Base-by-base conservation (phyloP, 2,888 invertebrate genomes). In the Drosophila longiperda region DNA sequence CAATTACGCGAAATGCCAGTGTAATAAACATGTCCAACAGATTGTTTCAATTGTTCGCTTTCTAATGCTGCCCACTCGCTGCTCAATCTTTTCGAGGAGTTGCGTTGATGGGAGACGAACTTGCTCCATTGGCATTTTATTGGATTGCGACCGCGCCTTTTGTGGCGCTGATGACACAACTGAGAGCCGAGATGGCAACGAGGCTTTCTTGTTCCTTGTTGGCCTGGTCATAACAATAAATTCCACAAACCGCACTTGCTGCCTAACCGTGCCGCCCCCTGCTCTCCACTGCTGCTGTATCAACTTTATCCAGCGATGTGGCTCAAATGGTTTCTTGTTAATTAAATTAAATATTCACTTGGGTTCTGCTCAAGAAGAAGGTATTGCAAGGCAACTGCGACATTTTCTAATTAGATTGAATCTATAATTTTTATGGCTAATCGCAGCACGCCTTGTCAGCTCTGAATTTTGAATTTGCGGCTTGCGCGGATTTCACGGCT, bases 311-410 rank as follows among this genome's bases (percentile, higher is more conserved):
- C 75, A 61, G 74, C 63, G 75, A 74, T 83, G 80, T 75, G 80
- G 75, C 78, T 90, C 78, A 86, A 91, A 91, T 77, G 78, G 90
- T 82, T 90, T 90, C 89, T 85, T 91, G 89, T 91, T 91, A 91
- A 91, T 91, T 91, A 91, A 91, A 91, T 91, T 91, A 91, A 91
- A 91, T 91, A 91, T 91, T 91, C 91, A 91, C 79, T 86, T 63
- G 75, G 69, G 32, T 54, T 59, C 64, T 8, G 45, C 23, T 23
- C 23, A 45, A 42, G 65, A 45, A 42, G 65, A 65, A 57, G 68
- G 64, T 66, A 74, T 62, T 66, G 33, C 40, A 49, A 49, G 33
- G 52, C 69, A 76, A 75, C 81, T 82, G 71, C 83, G 73, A 83
- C 86, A 79, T 68, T 90, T 91, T 91, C 83, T 91, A 91, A 91